Percentiles rank a stretch among this genome's conserved stretches.
phyloP scores from a whole-genome alignment of 2,888 invertebrate species.

The Leistus spinibarbis region DNA sequence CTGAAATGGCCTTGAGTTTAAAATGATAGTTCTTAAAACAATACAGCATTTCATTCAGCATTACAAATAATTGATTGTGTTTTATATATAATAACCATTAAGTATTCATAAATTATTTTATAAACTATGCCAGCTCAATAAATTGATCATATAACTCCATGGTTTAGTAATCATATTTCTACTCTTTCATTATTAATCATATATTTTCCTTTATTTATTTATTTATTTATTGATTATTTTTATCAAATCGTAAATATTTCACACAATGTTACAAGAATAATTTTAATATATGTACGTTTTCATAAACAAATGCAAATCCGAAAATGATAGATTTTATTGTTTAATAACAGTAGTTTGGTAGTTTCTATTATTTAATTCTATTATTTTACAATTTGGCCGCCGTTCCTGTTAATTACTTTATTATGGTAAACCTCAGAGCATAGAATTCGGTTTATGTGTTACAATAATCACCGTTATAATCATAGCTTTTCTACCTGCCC shows the following conservation, averaged over 20 bases:
- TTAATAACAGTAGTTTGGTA: too few relatives aligned
- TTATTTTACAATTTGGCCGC: not conserved
- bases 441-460: not conserved
- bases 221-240: not conserved
- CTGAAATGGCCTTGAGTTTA: conserved; percentile 36
- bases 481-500: not conserved
- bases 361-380: not conserved
- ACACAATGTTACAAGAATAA: too few relatives aligned
- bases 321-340: too few relatives aligned
- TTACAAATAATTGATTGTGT: conserved; percentile 18
- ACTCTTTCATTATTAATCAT: not conserved
- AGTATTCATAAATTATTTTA: conserved; percentile 1
- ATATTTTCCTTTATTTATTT: not conserved
- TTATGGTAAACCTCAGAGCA: not conserved
- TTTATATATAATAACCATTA: conserved; percentile 11
- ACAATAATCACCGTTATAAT: not conserved
- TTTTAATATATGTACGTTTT: not conserved
- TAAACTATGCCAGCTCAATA: not conserved
- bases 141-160: not conserved
- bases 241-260: not conserved
- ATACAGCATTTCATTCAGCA: conserved; percentile 29
- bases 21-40: conserved; percentile 36
- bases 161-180: not conserved
- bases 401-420: not conserved
- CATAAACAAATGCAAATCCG: not conserved